phyloP scores from a whole-genome alignment of 2,888 invertebrate genomes.

The Gymnocheta viridis region DNA sequence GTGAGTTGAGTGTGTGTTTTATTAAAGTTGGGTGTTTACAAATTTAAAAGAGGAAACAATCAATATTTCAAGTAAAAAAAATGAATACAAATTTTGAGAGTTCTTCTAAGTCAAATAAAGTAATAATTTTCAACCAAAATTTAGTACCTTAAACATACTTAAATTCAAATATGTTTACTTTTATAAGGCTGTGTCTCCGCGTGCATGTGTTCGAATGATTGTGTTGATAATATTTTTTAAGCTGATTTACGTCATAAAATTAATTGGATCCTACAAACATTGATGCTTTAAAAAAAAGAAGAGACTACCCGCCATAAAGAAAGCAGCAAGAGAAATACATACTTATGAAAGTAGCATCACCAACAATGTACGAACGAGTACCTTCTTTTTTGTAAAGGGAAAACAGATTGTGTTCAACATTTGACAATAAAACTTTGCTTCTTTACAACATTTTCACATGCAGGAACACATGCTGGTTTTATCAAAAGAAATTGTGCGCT shows the following conservation, averaged over 20 bases:
- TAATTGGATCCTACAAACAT: conserved; percentile 66
- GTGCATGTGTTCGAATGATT: background rate
- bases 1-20: background rate
- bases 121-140: too few relatives aligned
- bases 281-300: conserved; percentile 38
- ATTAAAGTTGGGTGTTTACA: background rate
- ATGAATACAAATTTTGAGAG: too few relatives aligned
- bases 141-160: background rate
- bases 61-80: background rate
- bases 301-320: background rate
- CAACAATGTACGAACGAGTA: conserved; percentile 41
- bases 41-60: background rate
- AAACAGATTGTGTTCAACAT: conserved; percentile 69
- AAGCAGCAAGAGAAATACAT: background rate
- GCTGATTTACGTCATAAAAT: conserved; percentile 68
- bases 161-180: conserved; percentile 42
- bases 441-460: conserved; percentile 74
- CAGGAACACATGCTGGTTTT: conserved; percentile 80
- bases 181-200: background rate
- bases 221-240: conserved; percentile 46
- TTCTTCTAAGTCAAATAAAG: too few relatives aligned
- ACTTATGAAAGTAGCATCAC: background rate
- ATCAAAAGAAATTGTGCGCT: conserved; percentile 74
- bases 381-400: conserved; percentile 25
- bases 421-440: conserved; percentile 65